Percentiles rank a stretch among this genome's conserved stretches.
phyloP scores from a whole-genome alignment of 2,888 invertebrate genomes.

The Lasioglossum zephyrum region DNA sequence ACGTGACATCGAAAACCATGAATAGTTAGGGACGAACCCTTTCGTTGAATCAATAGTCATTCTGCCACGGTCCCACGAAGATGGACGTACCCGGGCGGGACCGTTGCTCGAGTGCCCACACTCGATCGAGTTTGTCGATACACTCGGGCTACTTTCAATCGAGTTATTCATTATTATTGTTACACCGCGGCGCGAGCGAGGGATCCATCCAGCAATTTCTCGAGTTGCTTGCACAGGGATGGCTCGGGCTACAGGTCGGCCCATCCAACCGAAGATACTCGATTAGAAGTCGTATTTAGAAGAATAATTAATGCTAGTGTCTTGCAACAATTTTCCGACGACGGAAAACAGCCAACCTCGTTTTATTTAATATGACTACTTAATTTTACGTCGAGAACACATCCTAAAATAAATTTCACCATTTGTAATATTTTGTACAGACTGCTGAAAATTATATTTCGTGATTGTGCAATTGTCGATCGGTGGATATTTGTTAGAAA shows the following conservation, averaged over 20 bases:
- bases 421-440: too few species aligned
- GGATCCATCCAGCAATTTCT: conserved; percentile 29
- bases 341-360: too few species aligned
- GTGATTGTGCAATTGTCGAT: too few species aligned
- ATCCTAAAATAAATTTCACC: too few species aligned
- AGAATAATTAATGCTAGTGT: neutral
- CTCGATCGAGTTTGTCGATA: conserved; percentile 47
- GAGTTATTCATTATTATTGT: conserved; percentile 59
- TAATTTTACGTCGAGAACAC: too few species aligned
- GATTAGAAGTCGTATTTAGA: neutral
- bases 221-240: neutral
- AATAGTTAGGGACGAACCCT: conserved; percentile 77
- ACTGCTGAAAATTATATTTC: too few species aligned
- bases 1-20: conserved; percentile 80
- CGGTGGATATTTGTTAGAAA: too few species aligned
- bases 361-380: neutral
- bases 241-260: neutral
- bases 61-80: conserved; percentile 50
- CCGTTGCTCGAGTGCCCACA: conserved; percentile 26
- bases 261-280: neutral
- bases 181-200: conserved; percentile 19
- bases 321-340: neutral
- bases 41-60: conserved; percentile 78
- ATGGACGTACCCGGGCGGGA: conserved; percentile 42
- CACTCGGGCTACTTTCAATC: conserved; percentile 53